Percentiles rank a stretch among this genome's conserved stretches.
phyloP scores from a whole-genome alignment of 2,113 vertebrate species.

The Taurulus bubalis region DNA sequence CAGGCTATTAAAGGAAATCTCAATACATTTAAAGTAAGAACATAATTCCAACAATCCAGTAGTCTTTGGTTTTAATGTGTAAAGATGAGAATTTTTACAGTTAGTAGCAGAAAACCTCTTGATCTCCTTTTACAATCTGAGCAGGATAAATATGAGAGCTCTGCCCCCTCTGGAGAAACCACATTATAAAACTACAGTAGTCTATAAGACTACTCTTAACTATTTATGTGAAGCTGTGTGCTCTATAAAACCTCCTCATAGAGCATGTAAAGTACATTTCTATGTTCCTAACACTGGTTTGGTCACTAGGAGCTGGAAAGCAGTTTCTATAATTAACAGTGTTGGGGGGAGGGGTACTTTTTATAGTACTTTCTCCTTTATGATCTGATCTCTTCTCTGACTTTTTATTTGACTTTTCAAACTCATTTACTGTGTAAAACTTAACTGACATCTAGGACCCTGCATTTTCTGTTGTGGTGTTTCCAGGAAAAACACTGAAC shows the following conservation, averaged over 20 bases:
- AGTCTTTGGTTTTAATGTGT: background rate
- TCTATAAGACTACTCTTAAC: constrained; percentile 32
- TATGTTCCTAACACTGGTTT: constrained; percentile 28
- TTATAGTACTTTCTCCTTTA: background rate
- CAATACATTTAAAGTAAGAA: constrained; percentile 12
- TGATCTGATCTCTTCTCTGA: background rate
- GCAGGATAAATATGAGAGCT: constrained; percentile 6
- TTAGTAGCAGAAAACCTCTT: constrained; percentile 15
- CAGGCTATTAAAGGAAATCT: constrained; percentile 44
- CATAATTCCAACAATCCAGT: background rate
- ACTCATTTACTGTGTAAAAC: constrained; percentile 7
- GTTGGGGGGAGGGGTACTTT: background rate
- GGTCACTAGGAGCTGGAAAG: constrained; percentile 12
- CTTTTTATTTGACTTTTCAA: constrained; percentile 27
- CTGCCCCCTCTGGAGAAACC: constrained; percentile 8
- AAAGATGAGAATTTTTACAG: constrained; percentile 31
- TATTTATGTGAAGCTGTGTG: constrained; percentile 40
- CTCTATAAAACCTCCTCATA: constrained; percentile 18
- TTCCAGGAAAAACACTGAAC: constrained; percentile 60
- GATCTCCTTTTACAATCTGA: constrained; percentile 37
- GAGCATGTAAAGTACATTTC: constrained; percentile 52
- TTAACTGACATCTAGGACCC: background rate
- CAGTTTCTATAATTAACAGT: constrained; percentile 29
- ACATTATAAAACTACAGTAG: constrained; percentile 36
- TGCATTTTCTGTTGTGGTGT: constrained; percentile 50